Percentiles rank a stretch among this genome's conserved stretches.
Evolutionary conservation across 2,113 vertebrate species (phyloP).

Genomic region (Xiphias gladius): DNA sequence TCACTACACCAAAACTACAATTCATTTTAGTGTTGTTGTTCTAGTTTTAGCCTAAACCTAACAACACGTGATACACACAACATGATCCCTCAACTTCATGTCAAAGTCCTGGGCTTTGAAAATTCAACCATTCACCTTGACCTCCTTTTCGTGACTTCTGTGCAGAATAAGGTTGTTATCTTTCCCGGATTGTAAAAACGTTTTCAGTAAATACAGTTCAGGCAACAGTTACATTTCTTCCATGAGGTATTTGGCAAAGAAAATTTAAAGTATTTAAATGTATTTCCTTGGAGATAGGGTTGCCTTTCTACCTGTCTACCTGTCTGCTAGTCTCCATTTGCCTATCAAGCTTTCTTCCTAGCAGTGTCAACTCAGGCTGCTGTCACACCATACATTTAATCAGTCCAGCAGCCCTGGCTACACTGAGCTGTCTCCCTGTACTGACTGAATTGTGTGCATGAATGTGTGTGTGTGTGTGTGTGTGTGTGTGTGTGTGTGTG

Average conservation of each 20-base stretch:
- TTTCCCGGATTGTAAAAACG: constrained; percentile 9
- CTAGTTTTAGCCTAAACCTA: background rate
- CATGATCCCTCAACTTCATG: background rate
- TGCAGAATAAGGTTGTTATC: background rate
- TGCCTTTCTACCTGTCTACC: constrained; percentile 23
- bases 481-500: constrained; percentile 19
- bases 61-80: background rate
- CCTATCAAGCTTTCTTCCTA: constrained; percentile 40
- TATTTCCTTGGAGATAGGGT: constrained; percentile 10
- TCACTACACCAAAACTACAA: background rate
- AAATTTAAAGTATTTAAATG: constrained; percentile 31
- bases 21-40: background rate
- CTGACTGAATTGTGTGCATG: constrained; percentile 41
- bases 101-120: background rate
- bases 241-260: background rate
- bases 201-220: constrained; percentile 15
- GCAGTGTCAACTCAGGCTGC: constrained; percentile 49
- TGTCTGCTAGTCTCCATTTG: constrained; percentile 44
- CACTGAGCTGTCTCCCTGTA: constrained; percentile 37
- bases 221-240: background rate
- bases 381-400: constrained; percentile 72
- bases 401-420: constrained; percentile 54
- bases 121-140: background rate
- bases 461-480: constrained; percentile 8
- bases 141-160: background rate